Percentiles rank a stretch among this genome's conserved stretches.
Evolutionary conservation across 2,113 vertebrate species (phyloP).

Genomic region (Trematomus loennbergii): DNA sequence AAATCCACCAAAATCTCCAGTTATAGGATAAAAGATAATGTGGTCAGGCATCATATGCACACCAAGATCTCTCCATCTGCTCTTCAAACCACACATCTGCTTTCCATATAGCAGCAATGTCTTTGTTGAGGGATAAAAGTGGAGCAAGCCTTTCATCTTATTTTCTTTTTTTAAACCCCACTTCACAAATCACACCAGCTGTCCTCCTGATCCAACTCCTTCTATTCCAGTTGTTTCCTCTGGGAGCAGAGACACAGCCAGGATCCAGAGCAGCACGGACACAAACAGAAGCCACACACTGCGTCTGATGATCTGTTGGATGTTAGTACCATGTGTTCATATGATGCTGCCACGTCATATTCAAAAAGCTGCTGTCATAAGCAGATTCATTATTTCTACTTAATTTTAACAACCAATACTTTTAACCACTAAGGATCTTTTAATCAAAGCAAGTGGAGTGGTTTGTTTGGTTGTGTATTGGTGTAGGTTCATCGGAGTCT

Average conservation of each 20-base stretch:
- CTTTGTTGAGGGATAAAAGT: conserved; percentile 69
- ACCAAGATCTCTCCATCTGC: conserved; percentile 20
- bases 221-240: conserved; percentile 43
- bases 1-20: conserved; percentile 13
- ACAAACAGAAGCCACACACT: conserved; percentile 20
- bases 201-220: conserved; percentile 57
- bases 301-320: conserved; percentile 5
- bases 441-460: no score
- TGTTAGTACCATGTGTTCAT: neutral
- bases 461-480: no score
- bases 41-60: conserved; percentile 10
- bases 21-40: conserved; percentile 11
- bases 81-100: conserved; percentile 63
- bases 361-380: neutral
- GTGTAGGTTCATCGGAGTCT: no score
- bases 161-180: conserved; percentile 23
- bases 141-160: conserved; percentile 30
- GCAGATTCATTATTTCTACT: neutral
- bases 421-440: no score
- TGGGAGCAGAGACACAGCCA: conserved; percentile 4
- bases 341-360: neutral
- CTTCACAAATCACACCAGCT: conserved; percentile 64
- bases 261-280: conserved; percentile 20
- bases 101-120: conserved; percentile 48
- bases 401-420: neutral